Evolutionary conservation across 1,140 invertebrate species (phyloP).

Genomic region (Schmidtea mediterranea): DNA sequence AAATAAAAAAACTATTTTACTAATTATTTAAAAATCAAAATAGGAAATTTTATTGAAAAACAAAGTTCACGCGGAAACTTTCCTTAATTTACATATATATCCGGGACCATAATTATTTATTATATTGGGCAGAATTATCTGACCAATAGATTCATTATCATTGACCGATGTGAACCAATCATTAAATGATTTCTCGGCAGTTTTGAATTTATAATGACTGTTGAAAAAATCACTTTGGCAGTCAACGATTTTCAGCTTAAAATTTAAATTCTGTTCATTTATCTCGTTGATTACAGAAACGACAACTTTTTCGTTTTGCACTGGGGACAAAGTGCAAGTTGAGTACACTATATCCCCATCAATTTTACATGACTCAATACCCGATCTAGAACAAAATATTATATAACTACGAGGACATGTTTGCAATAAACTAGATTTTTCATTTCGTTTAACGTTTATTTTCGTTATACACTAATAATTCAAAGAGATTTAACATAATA

Average conservation of each 20-base stretch:
- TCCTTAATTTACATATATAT: slow-evolving; percentile 58
- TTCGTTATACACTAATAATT: too few species aligned
- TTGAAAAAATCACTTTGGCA: slow-evolving; percentile 6
- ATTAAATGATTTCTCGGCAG: slow-evolving; percentile 16
- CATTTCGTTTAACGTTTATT: too few species aligned
- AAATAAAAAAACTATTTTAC: too few species aligned
- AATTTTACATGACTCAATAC: slow-evolving; percentile 16
- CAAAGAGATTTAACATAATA: too few species aligned
- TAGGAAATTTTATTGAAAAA: too few species aligned
- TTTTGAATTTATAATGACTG: slow-evolving; percentile 12
- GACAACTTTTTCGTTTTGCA: slow-evolving; percentile 84
- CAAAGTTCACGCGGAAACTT: too few species aligned
- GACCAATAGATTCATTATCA: slow-evolving; percentile 30
- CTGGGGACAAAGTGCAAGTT: slow-evolving; percentile 67
- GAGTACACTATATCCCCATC: slow-evolving; percentile 75
- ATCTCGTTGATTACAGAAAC: slow-evolving; percentile 45
- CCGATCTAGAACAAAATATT: too few species aligned
- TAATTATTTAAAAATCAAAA: too few species aligned
- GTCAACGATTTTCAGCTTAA: too few species aligned
- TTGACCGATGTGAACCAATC: slow-evolving; percentile 2
- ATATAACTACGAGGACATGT: too few species aligned
- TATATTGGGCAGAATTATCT: slow-evolving; percentile 49
- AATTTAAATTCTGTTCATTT: too few species aligned
- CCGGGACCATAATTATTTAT: slow-evolving; percentile 67
- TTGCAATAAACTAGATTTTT: too few species aligned